A percentile compares a stretch with the other conserved stretches of the same genome.
These are phyloP conservation scores for Acridotheres tristis DNA, from an alignment of 2,797 vertebrate genomes.

Conservation along the genomic window DNA sequence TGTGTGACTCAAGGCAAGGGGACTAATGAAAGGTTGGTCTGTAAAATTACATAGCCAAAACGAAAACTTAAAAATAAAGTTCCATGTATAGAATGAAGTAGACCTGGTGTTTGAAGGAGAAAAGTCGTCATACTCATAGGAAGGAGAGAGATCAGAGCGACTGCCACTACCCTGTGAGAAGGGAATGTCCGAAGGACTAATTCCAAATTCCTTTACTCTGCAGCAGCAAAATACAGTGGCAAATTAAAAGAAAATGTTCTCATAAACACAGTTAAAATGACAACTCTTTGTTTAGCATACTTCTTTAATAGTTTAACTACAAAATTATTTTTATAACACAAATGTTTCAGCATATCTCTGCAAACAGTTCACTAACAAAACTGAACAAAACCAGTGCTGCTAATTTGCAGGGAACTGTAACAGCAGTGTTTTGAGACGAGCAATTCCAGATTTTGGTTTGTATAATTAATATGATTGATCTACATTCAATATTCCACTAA, in stretches of 20 bases:
- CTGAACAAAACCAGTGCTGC: not conserved
- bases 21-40: constrained; percentile 63
- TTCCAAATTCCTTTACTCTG: constrained; percentile 99
- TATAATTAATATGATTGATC: not conserved
- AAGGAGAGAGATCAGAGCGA: constrained; percentile 91
- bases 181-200: constrained; percentile 97
- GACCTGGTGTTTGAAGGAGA: constrained; percentile 91
- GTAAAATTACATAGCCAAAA: constrained; percentile 46
- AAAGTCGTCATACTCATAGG: constrained; percentile 91
- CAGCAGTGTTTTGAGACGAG: not conserved
- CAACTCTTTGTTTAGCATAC: constrained; percentile 8
- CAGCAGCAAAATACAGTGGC: constrained; percentile 80
- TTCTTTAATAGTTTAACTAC: not conserved
- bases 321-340: not conserved
- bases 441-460: not conserved
- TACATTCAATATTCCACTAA: not conserved
- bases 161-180: constrained; percentile 92
- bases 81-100: constrained; percentile 75
- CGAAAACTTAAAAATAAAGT: constrained; percentile 63
- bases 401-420: not conserved
- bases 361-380: not conserved
- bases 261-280: constrained; percentile 67
- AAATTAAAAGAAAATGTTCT: constrained; percentile 79
- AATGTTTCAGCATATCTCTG: not conserved
- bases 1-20: constrained; percentile 51